Evolutionary conservation across 35 echinoderm and acorn worm species (phyloP), one percentile per base, ranked within the genome.

Genomic region (Ophiothrix spiculata): DNA sequence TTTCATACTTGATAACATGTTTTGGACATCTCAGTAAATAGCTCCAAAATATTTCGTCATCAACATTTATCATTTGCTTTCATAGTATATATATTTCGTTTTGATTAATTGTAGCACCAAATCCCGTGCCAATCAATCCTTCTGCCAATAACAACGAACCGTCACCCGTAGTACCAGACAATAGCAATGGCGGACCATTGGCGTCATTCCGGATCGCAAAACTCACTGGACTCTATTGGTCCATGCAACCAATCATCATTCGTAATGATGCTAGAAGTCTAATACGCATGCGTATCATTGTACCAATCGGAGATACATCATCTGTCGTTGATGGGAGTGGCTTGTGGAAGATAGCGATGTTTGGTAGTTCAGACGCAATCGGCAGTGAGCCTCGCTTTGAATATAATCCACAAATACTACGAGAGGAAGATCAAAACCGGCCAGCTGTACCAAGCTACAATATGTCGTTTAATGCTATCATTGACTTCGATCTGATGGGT

Each of bases 281-380:
- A 69, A 69, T 69, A 15, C 60, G 60, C 25, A 15, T 69, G 1
- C 60, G 60, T 15, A 28, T 69, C 17, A 69, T 28, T n/a, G 10
- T 2, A 10, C 60, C 60, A 10, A 49, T 49, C 42, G 3, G 10
- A 6, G 23, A 69, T 28, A 69, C 4, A 12, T 69, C 60, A 15
- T 15, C 17, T 25, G 29, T 28, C 25, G 29, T 93, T 4, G 35
- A 76, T 36, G 91, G 91, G 21, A 36, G 76, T 38, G 75, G 86
- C 75, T 76, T 93, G 35, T 93, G 91, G 91, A 88, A 82, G 75
- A 34, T 93, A 40, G 45, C 63, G 42, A 74, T 93, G 31, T 93
- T 84, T 37, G 91, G 91, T 10, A 92, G 80, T 38, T 31, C 78
- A 10, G 60, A 69, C 23, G 36, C 32, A 23, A 76, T 82, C 16